Percentiles rank a stretch among this genome's conserved stretches.
These are phyloP conservation scores for Eubucco bourcierii DNA, from an alignment of 2,113 vertebrate species.

Conservation along the genomic window DNA sequence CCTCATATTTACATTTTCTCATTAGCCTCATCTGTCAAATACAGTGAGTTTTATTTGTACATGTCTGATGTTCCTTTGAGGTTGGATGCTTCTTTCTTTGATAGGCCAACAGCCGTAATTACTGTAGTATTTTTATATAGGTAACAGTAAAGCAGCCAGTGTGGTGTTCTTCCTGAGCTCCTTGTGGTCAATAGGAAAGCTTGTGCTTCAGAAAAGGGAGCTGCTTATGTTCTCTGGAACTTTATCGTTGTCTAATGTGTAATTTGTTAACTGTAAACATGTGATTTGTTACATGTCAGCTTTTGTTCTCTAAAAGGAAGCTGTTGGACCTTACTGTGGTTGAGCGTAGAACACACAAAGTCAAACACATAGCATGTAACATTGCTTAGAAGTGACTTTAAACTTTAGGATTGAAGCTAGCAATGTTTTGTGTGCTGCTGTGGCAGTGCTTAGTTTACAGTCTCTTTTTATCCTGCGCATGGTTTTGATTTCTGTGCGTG, in stretches of 20 bases:
- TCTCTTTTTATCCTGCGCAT: background rate
- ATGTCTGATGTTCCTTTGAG: background rate
- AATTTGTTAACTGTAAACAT: background rate
- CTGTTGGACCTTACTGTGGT: background rate
- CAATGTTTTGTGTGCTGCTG: background rate
- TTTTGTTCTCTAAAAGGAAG: background rate
- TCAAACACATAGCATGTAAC: accelerated
- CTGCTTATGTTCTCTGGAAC: background rate
- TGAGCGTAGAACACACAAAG: background rate
- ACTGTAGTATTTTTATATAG: background rate
- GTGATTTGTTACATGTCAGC: background rate
- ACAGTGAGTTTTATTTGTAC: background rate
- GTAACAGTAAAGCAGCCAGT: background rate
- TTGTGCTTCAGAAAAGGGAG: background rate
- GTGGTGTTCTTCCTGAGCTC: background rate
- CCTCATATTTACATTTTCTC: background rate
- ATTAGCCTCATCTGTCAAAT: background rate
- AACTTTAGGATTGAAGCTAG: background rate
- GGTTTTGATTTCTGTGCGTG: background rate
- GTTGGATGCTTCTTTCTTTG: background rate
- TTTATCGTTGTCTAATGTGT: background rate
- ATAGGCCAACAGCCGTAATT: background rate
- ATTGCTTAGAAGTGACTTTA: background rate
- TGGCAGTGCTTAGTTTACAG: background rate
- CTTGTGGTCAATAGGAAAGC: background rate